Base-by-base conservation (phyloP, 2,113 vertebrate genomes). In the Polypterus senegalus region DNA sequence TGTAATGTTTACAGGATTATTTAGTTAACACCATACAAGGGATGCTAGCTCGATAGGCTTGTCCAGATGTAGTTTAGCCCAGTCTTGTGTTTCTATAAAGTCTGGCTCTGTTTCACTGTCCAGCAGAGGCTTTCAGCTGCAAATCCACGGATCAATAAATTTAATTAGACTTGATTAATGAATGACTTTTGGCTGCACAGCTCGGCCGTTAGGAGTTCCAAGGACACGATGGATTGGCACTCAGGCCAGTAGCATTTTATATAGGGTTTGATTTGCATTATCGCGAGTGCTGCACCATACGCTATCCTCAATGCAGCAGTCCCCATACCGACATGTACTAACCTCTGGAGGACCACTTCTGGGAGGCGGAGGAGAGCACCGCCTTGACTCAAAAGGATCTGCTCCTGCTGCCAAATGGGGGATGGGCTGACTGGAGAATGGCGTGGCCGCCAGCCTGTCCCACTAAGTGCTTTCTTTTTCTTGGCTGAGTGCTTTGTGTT, bases 81-180 rank as follows among this genome's bases (percentile, higher is more conserved):
- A 47, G 54, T 10, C 59, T 27, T 63, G 61, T 6, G 54, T 75
- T 68, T 70, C 65, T 65, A 53, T 2, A 27, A 27, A 27, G 27
- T 27, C 27, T 27, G 27, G 27, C 27, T 27, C 27, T 59, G 67
- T 71, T 82, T 82, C 76, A 76, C 73, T 74, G 75, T 73, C 73
- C 73, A 76, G 69, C 77, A 76, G 81, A 81, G 66, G 70, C 68
- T 78, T 79, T 84, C 73, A 75, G 69, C 62, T 76, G 70, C 69
- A 83, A 83, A 79, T 79, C 74, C 71, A 58, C 74, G 74, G 83
- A 85, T 93, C 91, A 83, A 90, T 92, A 84, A 63, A 73, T 85
- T 89, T 90, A 91, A 93, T 92, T 91, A 92, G 84, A 80, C 82
- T 75, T 88, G 90, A 92, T 89, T 85, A 89, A 91, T 92, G 86